Conservation (phyloP, 2,888 invertebrate genomes). For the Crepidodera aurea region DNA sequence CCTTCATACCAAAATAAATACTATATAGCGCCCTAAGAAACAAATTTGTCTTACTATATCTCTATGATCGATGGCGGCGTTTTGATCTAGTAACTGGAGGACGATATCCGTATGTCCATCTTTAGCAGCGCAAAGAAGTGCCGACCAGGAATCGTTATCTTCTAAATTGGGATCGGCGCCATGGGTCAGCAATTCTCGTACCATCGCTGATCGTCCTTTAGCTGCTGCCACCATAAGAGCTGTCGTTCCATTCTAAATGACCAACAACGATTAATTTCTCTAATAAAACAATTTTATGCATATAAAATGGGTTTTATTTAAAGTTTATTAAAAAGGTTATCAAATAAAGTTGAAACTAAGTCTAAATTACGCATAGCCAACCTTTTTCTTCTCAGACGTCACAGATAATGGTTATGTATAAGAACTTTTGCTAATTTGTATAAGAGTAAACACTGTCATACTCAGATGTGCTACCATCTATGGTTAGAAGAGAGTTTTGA, state of each 20-base stretch:
- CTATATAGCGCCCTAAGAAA: too few relatives aligned
- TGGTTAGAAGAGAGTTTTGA: too few relatives aligned
- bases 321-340: too few relatives aligned
- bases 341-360: too few relatives aligned
- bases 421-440: too few relatives aligned
- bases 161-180: conserved; percentile 93
- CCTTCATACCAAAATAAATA: too few relatives aligned
- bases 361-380: not conserved
- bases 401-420: too few relatives aligned
- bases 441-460: too few relatives aligned
- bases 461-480: too few relatives aligned
- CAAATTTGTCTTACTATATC: conserved; percentile 55
- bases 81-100: conserved; percentile 82
- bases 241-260: conserved; percentile 86
- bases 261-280: conserved; percentile 19
- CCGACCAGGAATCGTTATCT: conserved; percentile 93
- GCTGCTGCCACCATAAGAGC: conserved; percentile 92
- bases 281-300: too few relatives aligned
- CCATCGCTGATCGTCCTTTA: conserved; percentile 84
- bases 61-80: conserved; percentile 82
- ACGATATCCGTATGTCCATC: conserved; percentile 86
- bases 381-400: too few relatives aligned
- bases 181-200: conserved; percentile 83
- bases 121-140: conserved; percentile 89
- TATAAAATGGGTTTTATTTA: too few relatives aligned